Evolutionary conservation across 2,888 invertebrate genomes (phyloP), one percentile per base, ranked within the genome.

Genomic region (Parapristionchus giblindavisi): DNA sequence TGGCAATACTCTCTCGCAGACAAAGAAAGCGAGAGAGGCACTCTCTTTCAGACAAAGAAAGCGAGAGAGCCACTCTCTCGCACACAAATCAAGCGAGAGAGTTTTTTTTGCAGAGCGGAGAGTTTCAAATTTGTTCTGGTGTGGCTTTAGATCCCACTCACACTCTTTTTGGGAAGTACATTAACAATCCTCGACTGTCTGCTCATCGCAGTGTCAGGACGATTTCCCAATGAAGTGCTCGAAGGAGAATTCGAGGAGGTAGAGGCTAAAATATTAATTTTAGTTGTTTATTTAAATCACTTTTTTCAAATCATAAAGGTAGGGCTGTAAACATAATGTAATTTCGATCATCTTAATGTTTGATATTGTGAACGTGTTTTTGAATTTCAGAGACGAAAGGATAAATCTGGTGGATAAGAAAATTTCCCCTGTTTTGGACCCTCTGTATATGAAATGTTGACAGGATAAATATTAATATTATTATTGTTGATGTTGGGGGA

Each of bases 191-290:
- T 54, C 70, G 70, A 71, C 29, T 48, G 38, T 14, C 70, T 8
- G 3, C 56, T 56, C 14, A 71, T 52, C 36, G 52, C 29, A 52
- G 70, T 52, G 21, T 71, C 70, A 5, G 70, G 70, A 17, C 70
- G 70, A 21, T 52, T 21, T 0, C 48, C 40, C 70, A 71, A 56
- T 21, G 70, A 71, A 27, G 70, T 40, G 1, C 38, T 38, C 6
- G 70, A 71, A 1, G 70, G 70, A 24, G 70, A 71, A 3, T 32
- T 36, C 3, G 68, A 68, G 14, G 68, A 68, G 14, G 17, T n/a
- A n/a, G 51, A 52, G 8, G 51, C 68, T 68, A 52, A 1, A 68
- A 51, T 14, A 52, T 6, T 8, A 3, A 3, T 36, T 36, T 6
- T 3, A 21, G 8, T 43, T 43, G 17, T 17, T 43, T 8, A 43